Conservation (phyloP, 2,113 vertebrate species). For the Leptosomus discolor region DNA sequence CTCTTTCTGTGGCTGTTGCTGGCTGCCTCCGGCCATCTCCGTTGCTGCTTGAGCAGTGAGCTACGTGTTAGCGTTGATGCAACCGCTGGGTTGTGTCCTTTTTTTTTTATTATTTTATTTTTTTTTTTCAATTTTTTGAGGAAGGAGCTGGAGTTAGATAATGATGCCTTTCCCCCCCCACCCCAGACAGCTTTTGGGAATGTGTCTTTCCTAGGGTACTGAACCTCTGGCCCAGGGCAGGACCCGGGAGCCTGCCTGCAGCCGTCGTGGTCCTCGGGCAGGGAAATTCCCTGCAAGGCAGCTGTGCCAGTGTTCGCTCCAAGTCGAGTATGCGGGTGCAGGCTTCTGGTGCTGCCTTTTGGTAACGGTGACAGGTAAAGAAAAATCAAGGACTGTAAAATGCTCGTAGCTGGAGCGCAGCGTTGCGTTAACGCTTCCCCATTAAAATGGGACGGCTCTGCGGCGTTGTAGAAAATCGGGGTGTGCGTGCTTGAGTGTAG, state of each 20-base stretch:
- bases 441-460: background rate
- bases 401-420: background rate
- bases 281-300: background rate
- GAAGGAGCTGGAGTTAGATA: conserved; percentile 8
- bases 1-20: conserved; percentile 36
- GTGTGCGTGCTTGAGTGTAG: background rate
- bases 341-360: background rate
- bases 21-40: background rate
- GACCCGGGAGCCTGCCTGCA: background rate
- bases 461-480: background rate
- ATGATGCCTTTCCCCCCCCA: background rate
- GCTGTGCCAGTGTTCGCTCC: background rate
- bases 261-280: accelerated
- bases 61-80: background rate
- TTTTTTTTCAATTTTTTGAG: background rate
- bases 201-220: background rate
- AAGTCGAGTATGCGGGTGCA: background rate
- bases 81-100: background rate
- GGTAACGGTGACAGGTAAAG: background rate
- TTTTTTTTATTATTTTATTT: background rate
- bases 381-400: background rate
- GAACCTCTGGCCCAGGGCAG: background rate
- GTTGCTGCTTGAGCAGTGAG: conserved; percentile 15
- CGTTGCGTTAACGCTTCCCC: background rate
- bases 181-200: conserved; percentile 25